Percentiles rank a stretch among this genome's conserved stretches.
Evolutionary conservation across 2,888 invertebrate genomes (phyloP).

Genomic region (Synergus japonicus): DNA sequence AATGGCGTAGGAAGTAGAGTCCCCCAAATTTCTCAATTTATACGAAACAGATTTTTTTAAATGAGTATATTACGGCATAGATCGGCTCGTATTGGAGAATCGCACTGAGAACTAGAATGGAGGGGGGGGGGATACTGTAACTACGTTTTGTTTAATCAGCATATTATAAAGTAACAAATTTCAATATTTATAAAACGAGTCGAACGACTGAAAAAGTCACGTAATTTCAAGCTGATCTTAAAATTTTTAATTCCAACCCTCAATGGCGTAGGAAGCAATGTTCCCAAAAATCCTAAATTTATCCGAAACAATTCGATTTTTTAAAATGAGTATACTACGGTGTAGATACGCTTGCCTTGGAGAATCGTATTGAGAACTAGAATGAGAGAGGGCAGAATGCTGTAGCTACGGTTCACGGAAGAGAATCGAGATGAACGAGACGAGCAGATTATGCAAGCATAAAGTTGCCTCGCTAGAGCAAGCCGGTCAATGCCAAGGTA

Average conservation of each 20-base stretch:
- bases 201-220: no score
- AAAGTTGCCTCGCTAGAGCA: conserved; percentile 68
- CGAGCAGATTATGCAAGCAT: conserved; percentile 74
- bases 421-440: conserved; percentile 72
- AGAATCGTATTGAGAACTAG: not conserved
- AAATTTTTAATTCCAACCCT: no score
- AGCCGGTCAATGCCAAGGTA: conserved; percentile 77
- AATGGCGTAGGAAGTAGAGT: no score
- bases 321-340: no score
- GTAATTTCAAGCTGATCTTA: no score
- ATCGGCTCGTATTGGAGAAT: not conserved
- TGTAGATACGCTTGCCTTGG: not conserved
- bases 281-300: no score
- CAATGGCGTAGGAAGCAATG: no score
- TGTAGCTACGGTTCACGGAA: conserved; percentile 43
- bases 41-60: no score
- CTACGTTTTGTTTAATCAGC: not conserved
- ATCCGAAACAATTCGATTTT: no score
- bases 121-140: conserved; percentile 41
- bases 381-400: conserved; percentile 29
- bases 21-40: no score
- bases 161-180: no score
- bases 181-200: no score
- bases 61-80: not conserved
- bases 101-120: not conserved